Conservation (phyloP, 30 jellyfish, hydroid and myxozoan genomes). For the Chrysaora quinquecirrha region DNA sequence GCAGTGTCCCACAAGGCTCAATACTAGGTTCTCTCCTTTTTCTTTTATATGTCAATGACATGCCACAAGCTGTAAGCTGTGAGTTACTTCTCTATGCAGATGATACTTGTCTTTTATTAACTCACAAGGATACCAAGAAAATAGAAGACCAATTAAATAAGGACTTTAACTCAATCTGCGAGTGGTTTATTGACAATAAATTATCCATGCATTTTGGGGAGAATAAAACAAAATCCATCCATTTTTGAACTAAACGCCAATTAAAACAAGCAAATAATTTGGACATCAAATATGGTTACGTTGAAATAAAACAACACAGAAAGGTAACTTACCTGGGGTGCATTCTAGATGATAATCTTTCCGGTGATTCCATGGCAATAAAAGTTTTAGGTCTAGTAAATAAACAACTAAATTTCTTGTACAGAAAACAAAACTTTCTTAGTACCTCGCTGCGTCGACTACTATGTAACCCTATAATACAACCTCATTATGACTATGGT, state of each 20-base stretch:
- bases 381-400: neutral
- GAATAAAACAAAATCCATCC: neutral
- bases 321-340: slow-evolving; percentile 18
- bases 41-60: no score
- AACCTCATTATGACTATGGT: slow-evolving; percentile 37
- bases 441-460: neutral
- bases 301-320: neutral
- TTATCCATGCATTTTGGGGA: neutral
- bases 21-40: no score
- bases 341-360: slow-evolving; percentile 8
- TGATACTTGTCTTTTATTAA: slow-evolving; percentile 9
- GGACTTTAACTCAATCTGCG: slow-evolving; percentile 9
- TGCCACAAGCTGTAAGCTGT: no score
- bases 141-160: slow-evolving; percentile 6
- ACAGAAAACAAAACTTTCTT: neutral
- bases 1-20: no score
- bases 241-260: no score
- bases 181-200: neutral
- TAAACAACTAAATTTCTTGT: neutral
- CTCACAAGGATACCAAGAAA: neutral
- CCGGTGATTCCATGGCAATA: slow-evolving; percentile 30
- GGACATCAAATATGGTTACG: neutral
- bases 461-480: slow-evolving; percentile 4
- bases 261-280: neutral
- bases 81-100: slow-evolving; percentile 21